A percentile compares a stretch with the other conserved stretches of the same genome.
Conservation (phyloP, 2,888 invertebrate species). For the Brenthis ino region DNA sequence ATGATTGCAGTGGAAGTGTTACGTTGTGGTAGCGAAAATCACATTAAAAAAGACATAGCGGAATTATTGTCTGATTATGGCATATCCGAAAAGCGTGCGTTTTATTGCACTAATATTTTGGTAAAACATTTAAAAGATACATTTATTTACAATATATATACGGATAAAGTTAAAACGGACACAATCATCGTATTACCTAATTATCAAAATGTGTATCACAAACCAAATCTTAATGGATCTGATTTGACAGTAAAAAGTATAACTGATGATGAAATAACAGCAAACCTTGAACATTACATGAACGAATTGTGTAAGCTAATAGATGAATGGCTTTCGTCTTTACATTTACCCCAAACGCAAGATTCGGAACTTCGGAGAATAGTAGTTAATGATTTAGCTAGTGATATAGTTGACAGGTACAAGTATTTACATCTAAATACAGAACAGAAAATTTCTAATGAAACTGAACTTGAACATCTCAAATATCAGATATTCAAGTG, state of each 20-base stretch:
- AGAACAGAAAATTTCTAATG: slow-evolving; percentile 40
- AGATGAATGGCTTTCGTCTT: slow-evolving; percentile 56
- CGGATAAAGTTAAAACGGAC: slow-evolving; percentile 37
- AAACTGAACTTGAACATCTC: slow-evolving; percentile 60
- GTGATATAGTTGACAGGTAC: slow-evolving; percentile 62
- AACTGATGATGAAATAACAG: slow-evolving; percentile 36
- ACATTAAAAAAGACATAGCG: slow-evolving; percentile 48
- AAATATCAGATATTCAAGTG: slow-evolving; percentile 70
- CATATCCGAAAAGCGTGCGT: slow-evolving; percentile 47
- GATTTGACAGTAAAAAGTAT: slow-evolving; percentile 25
- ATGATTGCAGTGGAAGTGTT: slow-evolving; percentile 49
- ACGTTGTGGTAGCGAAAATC: slow-evolving; percentile 40
- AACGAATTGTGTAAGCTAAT: slow-evolving; percentile 53
- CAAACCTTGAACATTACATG: slow-evolving; percentile 27
- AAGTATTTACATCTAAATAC: slow-evolving; percentile 60
- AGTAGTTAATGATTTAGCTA: slow-evolving; percentile 56
- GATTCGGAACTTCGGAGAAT: slow-evolving; percentile 47
- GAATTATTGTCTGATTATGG: slow-evolving; percentile 46
- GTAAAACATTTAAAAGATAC: slow-evolving; percentile 43
- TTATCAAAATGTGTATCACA: slow-evolving; percentile 23
- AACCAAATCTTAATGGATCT: not conserved
- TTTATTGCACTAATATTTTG: slow-evolving; percentile 46
- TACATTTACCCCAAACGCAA: slow-evolving; percentile 46
- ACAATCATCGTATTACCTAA: slow-evolving; percentile 50
- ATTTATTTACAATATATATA: slow-evolving; percentile 31